Evolutionary conservation across 2,113 vertebrate genomes (phyloP).

Genomic region (Coryphaenoides rupestris): DNA sequence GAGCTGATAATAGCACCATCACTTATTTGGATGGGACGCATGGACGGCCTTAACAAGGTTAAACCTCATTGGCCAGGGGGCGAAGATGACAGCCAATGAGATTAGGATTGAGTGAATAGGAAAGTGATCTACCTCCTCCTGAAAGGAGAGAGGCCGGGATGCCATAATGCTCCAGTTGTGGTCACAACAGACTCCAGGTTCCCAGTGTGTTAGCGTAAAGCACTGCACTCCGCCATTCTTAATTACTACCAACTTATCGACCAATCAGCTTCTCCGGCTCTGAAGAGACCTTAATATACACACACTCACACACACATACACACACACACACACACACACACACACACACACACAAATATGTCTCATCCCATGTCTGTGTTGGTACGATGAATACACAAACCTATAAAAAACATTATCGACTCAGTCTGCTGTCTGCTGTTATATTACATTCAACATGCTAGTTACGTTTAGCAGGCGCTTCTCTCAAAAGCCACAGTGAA

Average conservation of each 20-base stretch:
- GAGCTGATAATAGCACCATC: constrained; percentile 62
- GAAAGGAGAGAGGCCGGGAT: constrained; percentile 68
- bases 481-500: too few species aligned
- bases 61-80: constrained; percentile 63
- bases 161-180: constrained; percentile 66
- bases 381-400: too few species aligned
- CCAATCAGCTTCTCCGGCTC: constrained; percentile 16
- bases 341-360: not conserved
- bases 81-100: constrained; percentile 68
- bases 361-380: too few species aligned
- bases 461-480: too few species aligned
- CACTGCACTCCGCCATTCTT: constrained; percentile 53
- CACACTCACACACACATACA: too few species aligned
- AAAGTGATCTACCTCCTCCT: constrained; percentile 71
- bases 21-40: constrained; percentile 52
- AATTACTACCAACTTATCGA: constrained; percentile 64
- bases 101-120: constrained; percentile 73
- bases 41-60: constrained; percentile 70
- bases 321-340: not conserved
- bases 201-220: constrained; percentile 54
- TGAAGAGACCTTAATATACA: constrained; percentile 4
- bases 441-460: too few species aligned
- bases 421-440: too few species aligned
- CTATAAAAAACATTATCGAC: too few species aligned
- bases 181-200: constrained; percentile 66